A percentile compares a stretch with the other conserved stretches of the same genome.
phyloP scores from a whole-genome alignment of 2,888 invertebrate species.

The Drosophila nr. medialis region DNA sequence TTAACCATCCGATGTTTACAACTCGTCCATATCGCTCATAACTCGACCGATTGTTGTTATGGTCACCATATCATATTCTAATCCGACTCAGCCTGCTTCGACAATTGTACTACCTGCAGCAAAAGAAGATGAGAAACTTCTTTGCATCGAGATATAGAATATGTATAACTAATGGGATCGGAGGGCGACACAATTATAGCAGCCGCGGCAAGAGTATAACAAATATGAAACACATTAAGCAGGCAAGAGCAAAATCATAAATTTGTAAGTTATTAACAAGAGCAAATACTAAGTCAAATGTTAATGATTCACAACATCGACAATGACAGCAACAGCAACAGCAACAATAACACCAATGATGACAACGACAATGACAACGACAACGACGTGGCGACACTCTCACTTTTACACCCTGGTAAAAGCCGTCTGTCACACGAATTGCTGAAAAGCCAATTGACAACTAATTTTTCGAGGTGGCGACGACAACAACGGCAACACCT shows the following conservation, averaged over 20 bases:
- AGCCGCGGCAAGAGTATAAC: not conserved
- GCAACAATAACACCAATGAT: not conserved
- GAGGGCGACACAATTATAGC: not conserved
- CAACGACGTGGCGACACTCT: conserved; percentile 57
- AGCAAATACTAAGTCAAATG: conserved; percentile 52
- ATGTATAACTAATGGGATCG: not conserved
- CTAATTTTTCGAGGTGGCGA: conserved; percentile 70
- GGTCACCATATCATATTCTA: not conserved
- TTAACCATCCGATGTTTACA: not conserved
- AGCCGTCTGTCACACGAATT: conserved; percentile 72
- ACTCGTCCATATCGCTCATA: not conserved
- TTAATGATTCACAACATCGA: conserved; percentile 39
- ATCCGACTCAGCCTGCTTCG: not conserved
- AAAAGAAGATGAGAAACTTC: not conserved
- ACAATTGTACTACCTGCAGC: not conserved
- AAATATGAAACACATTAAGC: conserved; percentile 7
- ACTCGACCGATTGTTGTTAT: not conserved
- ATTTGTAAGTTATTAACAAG: conserved; percentile 67
- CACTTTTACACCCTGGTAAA: conserved; percentile 55
- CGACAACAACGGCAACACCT: conserved; percentile 56
- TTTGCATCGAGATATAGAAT: not conserved
- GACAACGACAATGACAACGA: not conserved
- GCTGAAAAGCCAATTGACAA: conserved; percentile 71
- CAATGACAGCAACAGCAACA: not conserved
- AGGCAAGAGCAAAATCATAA: conserved; percentile 54